Evolutionary conservation across 1,140 invertebrate genomes (phyloP), one percentile per base, ranked within the genome.

Genomic region (Drosophila burlai): DNA sequence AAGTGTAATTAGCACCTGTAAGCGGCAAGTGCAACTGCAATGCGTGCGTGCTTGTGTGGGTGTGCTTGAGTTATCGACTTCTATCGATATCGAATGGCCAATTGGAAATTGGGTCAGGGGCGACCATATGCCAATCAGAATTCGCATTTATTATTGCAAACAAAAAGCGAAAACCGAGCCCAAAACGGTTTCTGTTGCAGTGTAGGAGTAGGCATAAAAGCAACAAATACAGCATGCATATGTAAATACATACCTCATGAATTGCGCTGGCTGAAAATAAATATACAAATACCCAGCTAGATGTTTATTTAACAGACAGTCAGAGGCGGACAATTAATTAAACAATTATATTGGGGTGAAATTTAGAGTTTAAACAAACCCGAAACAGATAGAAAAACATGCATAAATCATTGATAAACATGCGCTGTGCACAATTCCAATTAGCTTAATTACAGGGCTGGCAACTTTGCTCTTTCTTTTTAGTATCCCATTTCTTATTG

Each of bases 51-150:
- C 26, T n/a, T 64, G 43, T 65, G 55, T 46, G 52, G 21, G 59
- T 61, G 47, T 24, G 40, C 38, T 36, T 49, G 15, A n/a, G 46
- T 64, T 79, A 83, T 76, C 43, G 72, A 72, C 62, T 15, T 38
- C 34, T 54, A 65, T 43, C 47, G 63, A 26, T 80, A 80, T 73
- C 54, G 57, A 50, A 61, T 50, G 68, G 46, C 50, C 60, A 57
- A 62, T 66, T 68, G 7, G 49, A 49, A 85, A 85, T 85, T 75
- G 82, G 83, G 79, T 85, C 82, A 85, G 16, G 82, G 82, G 76
- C 82, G 68, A n/a, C 61, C 42, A 64, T 80, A 64, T 78, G 83
- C 68, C 79, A 78, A 85, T 86, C 64, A 71, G 80, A 63, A 75
- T 45, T 50, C 47, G 50, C 46, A 60, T 73, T 47, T 77, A 50